A percentile compares a stretch with the other conserved stretches of the same genome.
Evolutionary conservation across 2,888 invertebrate species (phyloP).

Genomic region (Ernsta delagoae): DNA sequence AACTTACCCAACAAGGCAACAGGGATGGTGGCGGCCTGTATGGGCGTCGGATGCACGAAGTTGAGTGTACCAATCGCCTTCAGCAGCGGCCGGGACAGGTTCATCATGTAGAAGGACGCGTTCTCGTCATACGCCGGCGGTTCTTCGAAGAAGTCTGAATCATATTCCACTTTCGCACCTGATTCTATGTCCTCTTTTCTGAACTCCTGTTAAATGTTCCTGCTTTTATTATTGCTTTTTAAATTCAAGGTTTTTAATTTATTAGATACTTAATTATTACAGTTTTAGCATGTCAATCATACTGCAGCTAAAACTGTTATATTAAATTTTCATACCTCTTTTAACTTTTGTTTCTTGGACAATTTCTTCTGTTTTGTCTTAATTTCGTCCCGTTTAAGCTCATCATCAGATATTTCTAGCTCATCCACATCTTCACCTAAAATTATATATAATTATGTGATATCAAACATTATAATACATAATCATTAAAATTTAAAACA

Average conservation of each 20-base stretch:
- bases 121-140: constrained; percentile 87
- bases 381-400: constrained; percentile 89
- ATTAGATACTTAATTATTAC: no score
- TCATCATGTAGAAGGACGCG: constrained; percentile 96
- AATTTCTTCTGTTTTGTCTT: constrained; percentile 87
- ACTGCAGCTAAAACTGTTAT: no score
- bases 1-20: constrained; percentile 90
- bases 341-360: constrained; percentile 73
- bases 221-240: neutral
- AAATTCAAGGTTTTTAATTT: no score
- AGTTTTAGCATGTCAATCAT: no score
- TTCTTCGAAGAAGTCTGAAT: constrained; percentile 86
- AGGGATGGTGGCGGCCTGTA: constrained; percentile 98
- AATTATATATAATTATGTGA: neutral
- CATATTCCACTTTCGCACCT: constrained; percentile 69
- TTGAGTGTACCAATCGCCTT: constrained; percentile 95
- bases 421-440: constrained; percentile 81
- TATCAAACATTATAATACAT: no score
- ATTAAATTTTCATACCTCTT: constrained; percentile 57
- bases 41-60: constrained; percentile 97
- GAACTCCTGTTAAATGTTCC: constrained; percentile 64
- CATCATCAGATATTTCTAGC: constrained; percentile 90
- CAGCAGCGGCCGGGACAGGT: constrained; percentile 96
- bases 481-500: no score
- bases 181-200: constrained; percentile 77